A percentile compares a stretch with the other conserved stretches of the same genome.
These are phyloP conservation scores for Tyto alba DNA, from an alignment of 2,113 vertebrate genomes.

Conservation along the genomic window DNA sequence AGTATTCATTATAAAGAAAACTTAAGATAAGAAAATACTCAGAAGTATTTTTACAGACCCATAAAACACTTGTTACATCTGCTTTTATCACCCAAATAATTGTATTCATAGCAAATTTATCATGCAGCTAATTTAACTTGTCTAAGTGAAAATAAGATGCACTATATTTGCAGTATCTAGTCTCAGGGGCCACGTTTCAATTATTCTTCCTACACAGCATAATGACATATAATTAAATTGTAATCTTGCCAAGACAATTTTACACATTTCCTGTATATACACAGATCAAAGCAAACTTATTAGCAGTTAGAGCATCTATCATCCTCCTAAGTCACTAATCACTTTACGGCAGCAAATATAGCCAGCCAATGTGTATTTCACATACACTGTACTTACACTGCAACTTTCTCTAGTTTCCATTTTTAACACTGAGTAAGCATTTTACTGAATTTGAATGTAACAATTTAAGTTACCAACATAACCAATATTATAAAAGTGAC, in stretches of 20 bases:
- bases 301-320: constrained; percentile 60
- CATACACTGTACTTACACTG: background rate
- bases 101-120: constrained; percentile 76
- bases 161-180: constrained; percentile 68
- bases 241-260: constrained; percentile 69
- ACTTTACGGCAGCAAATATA: constrained; percentile 41
- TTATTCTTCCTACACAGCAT: constrained; percentile 74
- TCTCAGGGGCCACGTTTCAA: constrained; percentile 74
- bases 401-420: background rate
- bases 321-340: constrained; percentile 50
- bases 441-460: background rate
- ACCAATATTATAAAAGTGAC: background rate
- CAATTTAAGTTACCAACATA: background rate
- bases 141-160: constrained; percentile 75
- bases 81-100: constrained; percentile 74
- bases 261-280: constrained; percentile 68
- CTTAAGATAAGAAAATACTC: background rate
- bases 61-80: constrained; percentile 40
- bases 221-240: constrained; percentile 73
- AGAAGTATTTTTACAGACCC: constrained; percentile 4
- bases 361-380: constrained; percentile 43
- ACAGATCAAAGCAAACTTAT: constrained; percentile 71
- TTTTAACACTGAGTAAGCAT: constrained; percentile 3
- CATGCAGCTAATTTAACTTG: constrained; percentile 75
- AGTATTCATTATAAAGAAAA: background rate